Conservation (phyloP, 30 jellyfish, hydroid and myxozoan genomes). For the Turritopsis dohrnii region DNA sequence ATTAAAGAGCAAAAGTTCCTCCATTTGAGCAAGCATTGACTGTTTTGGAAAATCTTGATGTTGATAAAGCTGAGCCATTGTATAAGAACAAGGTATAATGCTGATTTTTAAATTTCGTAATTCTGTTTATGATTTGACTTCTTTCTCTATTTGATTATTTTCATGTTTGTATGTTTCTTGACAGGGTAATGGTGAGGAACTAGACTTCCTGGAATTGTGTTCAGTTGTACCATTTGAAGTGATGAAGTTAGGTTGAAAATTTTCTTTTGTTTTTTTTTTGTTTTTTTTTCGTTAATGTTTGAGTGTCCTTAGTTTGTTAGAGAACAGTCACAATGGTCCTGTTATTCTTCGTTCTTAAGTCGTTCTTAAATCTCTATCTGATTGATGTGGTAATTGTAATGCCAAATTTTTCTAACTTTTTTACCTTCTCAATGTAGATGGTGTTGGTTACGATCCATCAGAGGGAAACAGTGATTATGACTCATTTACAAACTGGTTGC, state of each 20-base stretch:
- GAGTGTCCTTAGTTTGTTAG: background rate
- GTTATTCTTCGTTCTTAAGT: too few relatives aligned
- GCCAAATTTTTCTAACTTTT: background rate
- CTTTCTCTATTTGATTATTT: background rate
- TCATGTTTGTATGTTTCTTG: background rate
- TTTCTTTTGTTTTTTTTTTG: background rate
- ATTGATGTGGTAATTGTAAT: background rate
- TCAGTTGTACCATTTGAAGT: constrained; percentile 25
- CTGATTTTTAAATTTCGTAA: background rate
- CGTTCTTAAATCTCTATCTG: too few relatives aligned
- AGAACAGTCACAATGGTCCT: too few relatives aligned
- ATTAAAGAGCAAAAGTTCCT: constrained; percentile 26
- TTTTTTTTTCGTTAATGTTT: background rate
- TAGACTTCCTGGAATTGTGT: constrained; percentile 27
- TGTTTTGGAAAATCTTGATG: constrained; percentile 21
- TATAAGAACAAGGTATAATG: background rate
- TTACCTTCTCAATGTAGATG: constrained; percentile 2
- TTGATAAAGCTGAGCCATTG: constrained; percentile 13
- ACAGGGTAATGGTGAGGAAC: constrained; percentile 1
- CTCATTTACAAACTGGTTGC: constrained; percentile 34
- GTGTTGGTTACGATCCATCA: constrained; percentile 38
- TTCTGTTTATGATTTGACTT: background rate
- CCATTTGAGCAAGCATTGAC: constrained; percentile 33
- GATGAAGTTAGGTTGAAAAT: constrained; percentile 11
- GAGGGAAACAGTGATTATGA: constrained; percentile 21